A percentile compares a stretch with the other conserved stretches of the same genome.
These are phyloP conservation scores for Sebastes variabilis DNA, from an alignment of 2,797 vertebrate species.

Conservation along the genomic window DNA sequence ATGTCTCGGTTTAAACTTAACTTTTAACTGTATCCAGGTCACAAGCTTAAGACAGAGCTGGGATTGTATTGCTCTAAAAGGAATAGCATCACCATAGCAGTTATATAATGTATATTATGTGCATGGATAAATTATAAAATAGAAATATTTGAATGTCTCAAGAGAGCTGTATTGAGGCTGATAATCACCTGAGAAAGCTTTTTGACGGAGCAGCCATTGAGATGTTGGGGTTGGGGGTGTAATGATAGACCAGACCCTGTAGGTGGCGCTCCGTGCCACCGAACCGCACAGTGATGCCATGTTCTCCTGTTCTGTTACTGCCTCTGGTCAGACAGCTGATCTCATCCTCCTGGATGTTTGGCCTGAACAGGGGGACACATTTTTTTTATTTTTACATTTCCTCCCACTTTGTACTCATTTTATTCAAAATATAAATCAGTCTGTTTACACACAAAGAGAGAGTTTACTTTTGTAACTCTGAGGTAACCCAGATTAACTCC, in stretches of 20 bases:
- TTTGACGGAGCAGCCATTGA: constrained; percentile 89
- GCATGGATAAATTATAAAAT: background rate
- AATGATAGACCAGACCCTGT: constrained; percentile 84
- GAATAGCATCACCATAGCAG: background rate
- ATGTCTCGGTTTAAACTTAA: background rate
- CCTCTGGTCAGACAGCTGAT: constrained; percentile 87
- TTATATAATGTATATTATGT: background rate
- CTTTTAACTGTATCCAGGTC: background rate
- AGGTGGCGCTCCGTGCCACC: constrained; percentile 88
- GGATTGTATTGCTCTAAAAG: accelerated
- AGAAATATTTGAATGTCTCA: background rate
- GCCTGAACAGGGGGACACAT: constrained; percentile 39
- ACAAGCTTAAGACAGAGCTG: background rate
- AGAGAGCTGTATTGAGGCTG: background rate
- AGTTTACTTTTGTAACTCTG: background rate
- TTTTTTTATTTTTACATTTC: background rate
- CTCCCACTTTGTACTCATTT: background rate
- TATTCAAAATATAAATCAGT: background rate
- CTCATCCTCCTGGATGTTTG: constrained; percentile 83
- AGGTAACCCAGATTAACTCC: too few species aligned
- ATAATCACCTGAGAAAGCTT: constrained; percentile 91
- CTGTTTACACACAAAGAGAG: background rate
- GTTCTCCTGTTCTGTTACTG: constrained; percentile 84
- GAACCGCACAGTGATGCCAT: constrained; percentile 86
- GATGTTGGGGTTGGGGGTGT: constrained; percentile 92